Base-by-base conservation (phyloP, 2,797 vertebrate species). In the Acomys russatus region DNA sequence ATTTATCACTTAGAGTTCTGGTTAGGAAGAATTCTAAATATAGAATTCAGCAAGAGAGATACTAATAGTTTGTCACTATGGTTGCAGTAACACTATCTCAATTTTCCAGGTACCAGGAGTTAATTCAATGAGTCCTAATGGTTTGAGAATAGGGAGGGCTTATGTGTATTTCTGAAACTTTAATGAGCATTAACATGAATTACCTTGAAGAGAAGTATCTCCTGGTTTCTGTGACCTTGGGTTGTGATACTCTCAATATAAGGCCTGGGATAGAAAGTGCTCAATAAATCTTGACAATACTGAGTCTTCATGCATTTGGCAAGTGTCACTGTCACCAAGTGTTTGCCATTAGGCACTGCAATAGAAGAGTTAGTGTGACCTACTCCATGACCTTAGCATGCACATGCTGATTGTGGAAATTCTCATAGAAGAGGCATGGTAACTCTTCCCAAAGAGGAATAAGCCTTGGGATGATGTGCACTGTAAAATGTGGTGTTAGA, bases 21-120 rank as follows among this genome's bases (percentile, higher is more conserved):
- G 7, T 38, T 14, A 90, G 18, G 51, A 70, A 12, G 17, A 25
- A 70, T 92, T 44, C 82, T 74, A 78, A 68, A 30, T 8, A 91
- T 17, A 73, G 5, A 78, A 20, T 68, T 20, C 10, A 59, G 0
- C 33, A n/a, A 3, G 6, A 66, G 28, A 76, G 25, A 74, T 18
- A 73, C 3, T 33, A 6, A 71, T 22, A 74, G 86, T 92, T 66
- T 92, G 79, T 84, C 59, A 51, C 61, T 56, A 35, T 78, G 68
- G 89, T 95, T 71, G 79, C 4, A 77, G 35, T 78, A 51, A 73
- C 4, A 18, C 61, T 82, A n/a, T 87, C 66, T 90, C 92, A 90
- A 15, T 59, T 92, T 86, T 30, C n/a, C 5, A 0, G 63, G 18
- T 93, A 4, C 2, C 38, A 63, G 79, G 33, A 54, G 23, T 63